Base-by-base conservation (phyloP, 2,113 vertebrate genomes). In the Anolis sagrei region DNA sequence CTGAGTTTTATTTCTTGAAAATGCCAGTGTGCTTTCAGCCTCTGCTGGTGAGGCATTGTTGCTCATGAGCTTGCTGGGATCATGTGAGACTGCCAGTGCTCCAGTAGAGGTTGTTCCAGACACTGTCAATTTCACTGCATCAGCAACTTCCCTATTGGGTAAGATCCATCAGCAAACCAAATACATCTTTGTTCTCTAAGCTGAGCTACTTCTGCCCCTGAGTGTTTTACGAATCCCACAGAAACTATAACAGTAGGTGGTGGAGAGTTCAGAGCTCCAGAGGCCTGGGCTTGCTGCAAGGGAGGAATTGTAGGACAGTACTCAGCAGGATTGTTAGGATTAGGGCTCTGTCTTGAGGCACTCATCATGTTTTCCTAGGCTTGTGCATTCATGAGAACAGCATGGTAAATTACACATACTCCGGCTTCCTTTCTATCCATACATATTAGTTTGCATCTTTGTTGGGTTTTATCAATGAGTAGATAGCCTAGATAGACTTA, bases 271-370 rank as follows among this genome's bases (percentile, higher is more conserved):
- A 99, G 98, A 32, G 97, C 97, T 2, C 99, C 99, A 1, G 98
- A 99, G 78, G 98, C 98, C 96, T 98, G 98, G 89, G 98, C 98
- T 96, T 99, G 99, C 96, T 99, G 99, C 94, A 99, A 97, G 72
- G 98, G 99, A 91, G 99, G 98, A 94, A 99, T 97, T 94, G 98
- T 99, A 96, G 98, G 99, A 98, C 99, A 99, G 97, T 99, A 99
- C 95, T 99, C 99, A 19, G 98, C 97, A 0, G 98, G 98, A 95
- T 99, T 99, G 97, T 99, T 99, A 94, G 98, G 99, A 96, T 99
- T 99, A 86, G 99, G 98, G 92, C 98, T 99, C 93, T 98, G 98
- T 95, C 97, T 97, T 93, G 96, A 97, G 91, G 96, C 95, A 95
- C 96, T 93, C 88, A 96, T 95, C 90, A 96, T 96, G 81, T 97